These are phyloP conservation scores for Sogatella furcifera DNA, from an alignment of 1,140 invertebrate species.

Conservation along the genomic window DNA sequence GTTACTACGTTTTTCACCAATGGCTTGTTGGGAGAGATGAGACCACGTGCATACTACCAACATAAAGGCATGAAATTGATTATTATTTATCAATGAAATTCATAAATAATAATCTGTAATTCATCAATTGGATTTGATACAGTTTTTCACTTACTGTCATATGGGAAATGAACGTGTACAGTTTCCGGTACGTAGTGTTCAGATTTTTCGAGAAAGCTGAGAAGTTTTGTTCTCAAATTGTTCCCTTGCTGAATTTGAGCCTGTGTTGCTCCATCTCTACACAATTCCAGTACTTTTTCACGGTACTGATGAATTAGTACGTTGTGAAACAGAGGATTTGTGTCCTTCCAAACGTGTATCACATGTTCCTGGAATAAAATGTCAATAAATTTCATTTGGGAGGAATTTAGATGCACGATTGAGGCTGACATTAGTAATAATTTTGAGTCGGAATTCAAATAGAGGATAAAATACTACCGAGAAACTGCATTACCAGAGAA, in stretches of 20 bases:
- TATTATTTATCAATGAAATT: too few species aligned
- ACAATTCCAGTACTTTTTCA: slow-evolving; percentile 48
- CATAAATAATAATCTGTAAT: too few species aligned
- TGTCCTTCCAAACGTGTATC: slow-evolving; percentile 81
- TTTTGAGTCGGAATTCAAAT: too few species aligned
- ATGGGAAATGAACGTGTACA: slow-evolving; percentile 79
- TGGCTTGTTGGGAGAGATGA: too few species aligned
- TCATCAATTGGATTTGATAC: too few species aligned
- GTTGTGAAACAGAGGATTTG: slow-evolving; percentile 79
- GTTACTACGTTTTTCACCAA: too few species aligned
- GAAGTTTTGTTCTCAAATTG: slow-evolving; percentile 60
- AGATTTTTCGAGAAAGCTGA: slow-evolving; percentile 77
- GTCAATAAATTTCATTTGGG: neutral
- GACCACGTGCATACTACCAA: too few species aligned
- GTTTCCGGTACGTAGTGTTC: slow-evolving; percentile 74
- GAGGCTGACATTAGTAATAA: too few species aligned
- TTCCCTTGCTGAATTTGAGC: slow-evolving; percentile 49
- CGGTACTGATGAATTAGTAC: slow-evolving; percentile 77
- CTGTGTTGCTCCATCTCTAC: slow-evolving; percentile 40
- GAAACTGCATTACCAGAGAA: too few species aligned
- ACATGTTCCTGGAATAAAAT: slow-evolving; percentile 61
- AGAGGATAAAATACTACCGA: too few species aligned
- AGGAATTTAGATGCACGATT: too few species aligned
- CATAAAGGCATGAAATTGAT: too few species aligned
- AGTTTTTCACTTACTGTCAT: slow-evolving; percentile 43